phyloP scores from a whole-genome alignment of 2,113 vertebrate species.

The Numida meleagris region DNA sequence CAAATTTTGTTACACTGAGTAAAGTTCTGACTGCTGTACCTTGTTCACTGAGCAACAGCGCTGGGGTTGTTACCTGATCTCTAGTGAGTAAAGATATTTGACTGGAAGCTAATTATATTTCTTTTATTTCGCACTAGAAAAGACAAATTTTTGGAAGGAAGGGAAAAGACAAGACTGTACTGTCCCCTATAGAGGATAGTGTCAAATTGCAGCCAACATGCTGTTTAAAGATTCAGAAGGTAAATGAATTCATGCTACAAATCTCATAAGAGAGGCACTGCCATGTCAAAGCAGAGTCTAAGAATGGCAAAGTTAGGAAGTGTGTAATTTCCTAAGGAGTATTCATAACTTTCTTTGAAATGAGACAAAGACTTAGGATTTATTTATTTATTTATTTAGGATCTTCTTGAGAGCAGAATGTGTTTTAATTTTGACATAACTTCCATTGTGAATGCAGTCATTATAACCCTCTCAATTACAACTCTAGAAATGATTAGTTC shows the following conservation, averaged over 20 bases:
- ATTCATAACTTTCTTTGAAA: background rate
- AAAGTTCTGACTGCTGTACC: background rate
- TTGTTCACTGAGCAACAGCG: background rate
- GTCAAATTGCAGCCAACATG: background rate
- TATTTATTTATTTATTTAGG: background rate
- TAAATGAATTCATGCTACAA: background rate
- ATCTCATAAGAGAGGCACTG: background rate
- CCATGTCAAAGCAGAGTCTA: background rate
- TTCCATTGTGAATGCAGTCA: slow-evolving; percentile 10
- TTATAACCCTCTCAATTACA: background rate
- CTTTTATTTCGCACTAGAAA: background rate
- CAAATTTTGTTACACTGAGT: background rate
- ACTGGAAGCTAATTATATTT: background rate
- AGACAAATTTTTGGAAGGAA: slow-evolving; percentile 5
- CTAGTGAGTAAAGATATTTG: background rate
- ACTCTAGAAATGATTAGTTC: slow-evolving; percentile 20
- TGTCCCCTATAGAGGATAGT: slow-evolving; percentile 37
- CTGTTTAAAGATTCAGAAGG: background rate
- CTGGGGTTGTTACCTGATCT: background rate
- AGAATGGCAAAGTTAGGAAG: background rate
- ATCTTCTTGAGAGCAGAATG: background rate
- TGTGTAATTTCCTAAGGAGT: background rate
- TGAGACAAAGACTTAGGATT: background rate
- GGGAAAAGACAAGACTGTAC: slow-evolving; percentile 8
- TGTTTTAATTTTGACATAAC: slow-evolving; percentile 24